Base-by-base conservation (phyloP, 2,888 invertebrate species). In the Caenorhabditis doughertyi region DNA sequence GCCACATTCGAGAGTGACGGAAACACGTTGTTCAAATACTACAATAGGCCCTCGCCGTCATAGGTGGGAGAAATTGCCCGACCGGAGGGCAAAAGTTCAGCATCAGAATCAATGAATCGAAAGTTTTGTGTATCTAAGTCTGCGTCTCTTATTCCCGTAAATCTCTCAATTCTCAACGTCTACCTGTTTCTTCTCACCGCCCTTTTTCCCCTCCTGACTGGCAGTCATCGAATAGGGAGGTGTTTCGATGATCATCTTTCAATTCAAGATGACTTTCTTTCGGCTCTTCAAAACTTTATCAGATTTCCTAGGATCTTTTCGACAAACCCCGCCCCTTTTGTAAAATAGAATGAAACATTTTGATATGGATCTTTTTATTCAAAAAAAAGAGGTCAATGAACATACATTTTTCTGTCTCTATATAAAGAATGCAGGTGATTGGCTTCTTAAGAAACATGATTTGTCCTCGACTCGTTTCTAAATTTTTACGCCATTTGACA, bases 61-160 rank as follows among this genome's bases (percentile, higher is more conserved):
- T n/a, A n/a, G n/a, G n/a, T n/a, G 42, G 25, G 16, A 23, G 35
- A 8, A 32, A 65, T 23, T 23, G 44, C 25, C 62, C 13, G 23
- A 35, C 32, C 39, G 42, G 47, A 60, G 77, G 77, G 49, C 77
- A 77, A 77, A 77, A 77, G 77, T 77, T 77, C 77, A 77, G 68
- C 77, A 68, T 23, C 77, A 77, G 68, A 77, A 77, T 77, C 77
- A 77, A 77, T 68, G 77, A 68, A 77, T 77, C 77, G 77, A 77
- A 77, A 77, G 77, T 62, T 72, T 60, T 49, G 23, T 47, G 64
- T 42, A 18, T 2, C 16, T 13, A n/a, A 4, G 49, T 60, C 60
- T 65, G 64, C 25, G 65, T 74, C 72, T 73, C 60, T 35, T 23
- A 1, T 21, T 29, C 18, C 3, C 60, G 21, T 23, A 27, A 44